Base-by-base conservation (phyloP, 2,888 invertebrate species). In the Philaethria dido region DNA sequence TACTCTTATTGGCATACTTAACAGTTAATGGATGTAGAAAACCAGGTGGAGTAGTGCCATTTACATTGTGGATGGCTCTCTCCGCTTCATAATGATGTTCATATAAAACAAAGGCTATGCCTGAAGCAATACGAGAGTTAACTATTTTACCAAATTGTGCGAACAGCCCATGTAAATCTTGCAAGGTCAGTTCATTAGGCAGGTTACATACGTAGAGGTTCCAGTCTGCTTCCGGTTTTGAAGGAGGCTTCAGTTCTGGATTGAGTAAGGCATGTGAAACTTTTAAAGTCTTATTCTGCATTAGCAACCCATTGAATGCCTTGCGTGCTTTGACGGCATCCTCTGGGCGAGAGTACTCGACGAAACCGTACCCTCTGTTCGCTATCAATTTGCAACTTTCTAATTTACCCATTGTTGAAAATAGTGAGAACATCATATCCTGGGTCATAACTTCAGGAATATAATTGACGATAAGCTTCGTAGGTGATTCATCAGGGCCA, bases 361-460 rank as follows among this genome's bases (percentile, higher is more conserved):
- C 93, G 87, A 93, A 93, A 78, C 93, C 93, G 82, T 93, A 93
- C 83, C 93, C 93, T 84, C 93, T 88, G 84, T 93, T 93, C 75
- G 92, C 88, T 87, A 93, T 93, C 85, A 93, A 84, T 85, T 93
- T 93, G 87, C 93, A 93, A 86, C 93, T 93, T 87, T 93, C 93
- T 83, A 93, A 85, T 89, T 93, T 93, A 82, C 93, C 93, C 93
- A 93, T 93, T 72, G 93, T 92, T 69, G 93, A 92, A 84, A 93
- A 93, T 79, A 93, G 83, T 73, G 93, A 93, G 80, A 93, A 93
- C 93, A 93, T 93, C 93, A 93, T 93, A 83, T 92, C 92, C 90
- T 93, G 93, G 79, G 92, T 93, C 93, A 93, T 93, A 84, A 93
- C 91, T 89, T 93, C 93, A 80, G 93, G 93, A 88, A 93, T 93